Conservation (phyloP, 1,140 invertebrate species). For the Luehdorfia chinensis region DNA sequence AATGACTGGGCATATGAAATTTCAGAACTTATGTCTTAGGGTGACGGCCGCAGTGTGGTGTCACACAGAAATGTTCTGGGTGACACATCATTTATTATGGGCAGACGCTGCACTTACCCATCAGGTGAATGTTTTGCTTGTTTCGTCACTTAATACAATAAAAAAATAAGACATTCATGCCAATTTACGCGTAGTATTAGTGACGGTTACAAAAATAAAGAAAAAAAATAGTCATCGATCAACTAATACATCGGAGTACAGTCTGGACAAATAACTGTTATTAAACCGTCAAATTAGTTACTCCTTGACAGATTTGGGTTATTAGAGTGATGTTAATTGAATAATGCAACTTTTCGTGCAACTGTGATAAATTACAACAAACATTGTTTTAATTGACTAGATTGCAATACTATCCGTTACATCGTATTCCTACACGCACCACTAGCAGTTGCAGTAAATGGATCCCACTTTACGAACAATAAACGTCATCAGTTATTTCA, state of each 20-base stretch:
- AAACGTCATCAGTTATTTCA: neutral
- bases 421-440: neutral
- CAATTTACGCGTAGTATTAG: no score
- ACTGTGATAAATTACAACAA: neutral
- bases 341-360: slow-evolving; percentile 9
- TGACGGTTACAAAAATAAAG: no score
- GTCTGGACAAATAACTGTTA: slow-evolving; percentile 6
- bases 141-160: no score
- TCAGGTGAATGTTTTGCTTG: no score
- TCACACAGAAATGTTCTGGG: no score
- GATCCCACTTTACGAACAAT: neutral
- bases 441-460: slow-evolving; percentile 1
- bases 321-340: slow-evolving; percentile 1
- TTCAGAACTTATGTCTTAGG: no score
- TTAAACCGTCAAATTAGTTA: slow-evolving; percentile 7
- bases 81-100: no score
- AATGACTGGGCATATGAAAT: no score
- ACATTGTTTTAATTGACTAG: slow-evolving; percentile 5
- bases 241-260: neutral
- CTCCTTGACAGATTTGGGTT: slow-evolving; percentile 1
- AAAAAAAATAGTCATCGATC: no score
- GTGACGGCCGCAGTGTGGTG: no score
- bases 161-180: no score
- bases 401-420: slow-evolving; percentile 2
- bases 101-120: no score